Conservation (phyloP, 2,797 vertebrate genomes). For the Liasis olivaceus region DNA sequence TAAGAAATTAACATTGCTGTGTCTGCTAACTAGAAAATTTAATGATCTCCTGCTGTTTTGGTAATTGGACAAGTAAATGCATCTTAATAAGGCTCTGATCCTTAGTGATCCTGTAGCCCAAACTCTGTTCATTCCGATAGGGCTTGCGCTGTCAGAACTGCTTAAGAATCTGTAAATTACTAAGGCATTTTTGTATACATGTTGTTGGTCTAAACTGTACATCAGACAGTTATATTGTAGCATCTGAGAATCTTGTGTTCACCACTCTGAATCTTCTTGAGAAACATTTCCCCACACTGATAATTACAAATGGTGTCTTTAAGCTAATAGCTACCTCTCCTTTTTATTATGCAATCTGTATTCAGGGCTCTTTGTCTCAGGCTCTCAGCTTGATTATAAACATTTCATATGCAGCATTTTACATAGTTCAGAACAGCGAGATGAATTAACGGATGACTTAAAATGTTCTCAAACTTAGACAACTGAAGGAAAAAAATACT, state of each 20-base stretch:
- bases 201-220: constrained; percentile 63
- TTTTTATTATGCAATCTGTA: not conserved
- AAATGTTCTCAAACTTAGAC: not conserved
- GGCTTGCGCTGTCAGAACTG: constrained; percentile 24
- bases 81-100: constrained; percentile 73
- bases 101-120: constrained; percentile 69
- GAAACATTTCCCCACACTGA: constrained; percentile 44
- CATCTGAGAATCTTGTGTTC: constrained; percentile 44
- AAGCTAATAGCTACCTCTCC: not conserved
- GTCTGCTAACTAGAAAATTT: constrained; percentile 86
- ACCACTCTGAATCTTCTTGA: constrained; percentile 47
- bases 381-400: not conserved
- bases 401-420: not conserved
- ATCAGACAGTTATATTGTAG: constrained; percentile 57
- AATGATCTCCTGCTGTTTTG: constrained; percentile 99
- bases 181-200: constrained; percentile 38
- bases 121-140: constrained; percentile 46
- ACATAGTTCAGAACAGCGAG: not conserved
- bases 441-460: not conserved
- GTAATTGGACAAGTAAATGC: constrained; percentile 99
- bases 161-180: constrained; percentile 58
- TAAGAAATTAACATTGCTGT: constrained; percentile 75
- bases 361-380: not conserved
- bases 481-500: not conserved
- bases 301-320: constrained; percentile 52